Evolutionary conservation across 2,797 vertebrate species (phyloP).

Genomic region (Valencia hispanica): DNA sequence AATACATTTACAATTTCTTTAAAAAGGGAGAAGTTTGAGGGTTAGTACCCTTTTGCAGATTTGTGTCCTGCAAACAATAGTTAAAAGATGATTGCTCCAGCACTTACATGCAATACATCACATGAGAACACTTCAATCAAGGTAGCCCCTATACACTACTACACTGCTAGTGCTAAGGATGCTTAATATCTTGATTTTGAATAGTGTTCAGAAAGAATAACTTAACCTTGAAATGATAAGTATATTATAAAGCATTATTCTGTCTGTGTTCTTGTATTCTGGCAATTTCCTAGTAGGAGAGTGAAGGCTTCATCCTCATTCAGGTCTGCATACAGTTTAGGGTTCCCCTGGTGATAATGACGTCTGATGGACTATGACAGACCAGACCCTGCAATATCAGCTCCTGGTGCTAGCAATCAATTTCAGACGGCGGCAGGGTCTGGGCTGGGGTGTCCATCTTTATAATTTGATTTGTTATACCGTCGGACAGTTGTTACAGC

Average conservation of each 20-base stretch:
- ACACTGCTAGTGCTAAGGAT: conserved; percentile 35
- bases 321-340: conserved; percentile 62
- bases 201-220: conserved; percentile 1
- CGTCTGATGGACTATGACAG: conserved; percentile 77
- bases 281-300: conserved; percentile 14
- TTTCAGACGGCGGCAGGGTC: conserved; percentile 64
- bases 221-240: conserved; percentile 21
- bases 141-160: conserved; percentile 39
- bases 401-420: conserved; percentile 73
- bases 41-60: conserved; percentile 54
- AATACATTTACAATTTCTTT: conserved; percentile 55
- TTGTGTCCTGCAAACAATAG: conserved; percentile 57
- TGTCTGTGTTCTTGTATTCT: conserved; percentile 23
- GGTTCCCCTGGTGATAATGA: conserved; percentile 74
- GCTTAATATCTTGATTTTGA: conserved; percentile 23
- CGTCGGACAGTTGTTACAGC: conserved; percentile 74
- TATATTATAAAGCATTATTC: conserved; percentile 1
- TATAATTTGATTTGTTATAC: conserved; percentile 82
- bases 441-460: conserved; percentile 68
- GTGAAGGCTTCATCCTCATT: conserved; percentile 45
- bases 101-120: conserved; percentile 51
- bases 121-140: conserved; percentile 75
- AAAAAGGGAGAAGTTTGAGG: conserved; percentile 51
- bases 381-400: conserved; percentile 67
- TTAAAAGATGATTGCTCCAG: conserved; percentile 67